Base-by-base conservation (phyloP, 2,888 invertebrate species). In the Macrophya annulata region DNA sequence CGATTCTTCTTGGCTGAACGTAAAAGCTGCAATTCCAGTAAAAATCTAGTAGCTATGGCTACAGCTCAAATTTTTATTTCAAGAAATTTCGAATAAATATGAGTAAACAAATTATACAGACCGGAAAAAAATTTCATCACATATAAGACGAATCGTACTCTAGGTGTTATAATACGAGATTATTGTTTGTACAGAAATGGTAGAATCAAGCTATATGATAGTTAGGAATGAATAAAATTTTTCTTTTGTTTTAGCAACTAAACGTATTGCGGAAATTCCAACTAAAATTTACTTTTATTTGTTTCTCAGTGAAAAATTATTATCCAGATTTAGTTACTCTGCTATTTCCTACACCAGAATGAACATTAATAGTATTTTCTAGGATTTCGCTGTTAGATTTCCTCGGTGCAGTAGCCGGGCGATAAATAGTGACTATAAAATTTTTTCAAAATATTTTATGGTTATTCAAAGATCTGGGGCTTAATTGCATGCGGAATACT, bases 1-100 rank as follows among this genome's bases (percentile, higher is more conserved):
- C 55, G 55, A 77, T 77, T 77, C 51, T 37, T 77, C 55, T 51
- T 43, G 31, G 55, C 51, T 76, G n/a, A 25, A 2, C 55, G 31
- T 55, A 77, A 51, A 77, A 31, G 55, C 68, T 51, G 77, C 37
- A 37, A 37, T 45, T 12, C 72, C 72, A 10, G 72, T 45, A 45
- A 74, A 74, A 74, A 45, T 74, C 17, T 74, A 45, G 45, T 45
- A n/a, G 12, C 21, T 45, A 10, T 43, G 25, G 62, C 25, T 21
- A 9, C n/a, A n/a, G 21, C 3, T 21, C 62, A 15, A 59, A 59
- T 59, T n/a, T n/a, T 48, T 8, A 17, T n/a, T 74, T 12, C n/a
- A 37, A 15, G 12, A 4, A 45, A 74, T 74, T 25, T 17, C 8
- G 8, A 43, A 21, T 21, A 45, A 74, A 74, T 2, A 43, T 21